Percentiles rank a stretch among this genome's conserved stretches.
phyloP scores from a whole-genome alignment of 2,113 vertebrate genomes.

The Rostratula benghalensis region DNA sequence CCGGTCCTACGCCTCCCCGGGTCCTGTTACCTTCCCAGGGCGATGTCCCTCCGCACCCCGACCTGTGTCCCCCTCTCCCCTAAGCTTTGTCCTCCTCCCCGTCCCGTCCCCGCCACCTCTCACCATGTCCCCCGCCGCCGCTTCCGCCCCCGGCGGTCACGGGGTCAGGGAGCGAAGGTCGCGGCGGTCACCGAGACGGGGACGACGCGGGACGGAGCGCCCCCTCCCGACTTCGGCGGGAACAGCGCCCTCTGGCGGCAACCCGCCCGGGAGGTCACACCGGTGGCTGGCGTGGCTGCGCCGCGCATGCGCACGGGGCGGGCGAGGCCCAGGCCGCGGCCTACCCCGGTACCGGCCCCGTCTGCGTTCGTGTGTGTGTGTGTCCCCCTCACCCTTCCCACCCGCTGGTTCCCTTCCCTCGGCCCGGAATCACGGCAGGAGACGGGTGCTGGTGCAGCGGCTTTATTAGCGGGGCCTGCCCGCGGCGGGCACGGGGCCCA shows the following conservation, averaged over 20 bases:
- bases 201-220: background rate
- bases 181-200: background rate
- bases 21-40: no score
- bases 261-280: background rate
- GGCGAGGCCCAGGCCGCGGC: background rate
- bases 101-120: background rate
- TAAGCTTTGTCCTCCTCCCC: no score
- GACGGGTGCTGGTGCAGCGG: background rate
- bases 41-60: no score
- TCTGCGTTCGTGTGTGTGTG: no score
- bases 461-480: slow-evolving; percentile 48
- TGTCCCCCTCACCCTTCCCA: background rate
- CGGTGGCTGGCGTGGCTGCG: rapidly evolving
- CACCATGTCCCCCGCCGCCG: slow-evolving; percentile 22
- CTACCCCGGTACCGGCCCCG: background rate
- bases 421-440: background rate
- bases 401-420: no score
- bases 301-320: background rate
- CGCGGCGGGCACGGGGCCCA: background rate
- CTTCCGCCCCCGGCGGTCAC: slow-evolving; percentile 11
- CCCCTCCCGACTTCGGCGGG: rapidly evolving
- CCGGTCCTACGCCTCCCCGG: no score
- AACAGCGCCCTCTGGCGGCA: background rate
- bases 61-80: no score
- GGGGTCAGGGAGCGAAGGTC: background rate